Evolutionary conservation across 2,797 vertebrate genomes (phyloP).

Genomic region (Parauchenoglanis punctatus): DNA sequence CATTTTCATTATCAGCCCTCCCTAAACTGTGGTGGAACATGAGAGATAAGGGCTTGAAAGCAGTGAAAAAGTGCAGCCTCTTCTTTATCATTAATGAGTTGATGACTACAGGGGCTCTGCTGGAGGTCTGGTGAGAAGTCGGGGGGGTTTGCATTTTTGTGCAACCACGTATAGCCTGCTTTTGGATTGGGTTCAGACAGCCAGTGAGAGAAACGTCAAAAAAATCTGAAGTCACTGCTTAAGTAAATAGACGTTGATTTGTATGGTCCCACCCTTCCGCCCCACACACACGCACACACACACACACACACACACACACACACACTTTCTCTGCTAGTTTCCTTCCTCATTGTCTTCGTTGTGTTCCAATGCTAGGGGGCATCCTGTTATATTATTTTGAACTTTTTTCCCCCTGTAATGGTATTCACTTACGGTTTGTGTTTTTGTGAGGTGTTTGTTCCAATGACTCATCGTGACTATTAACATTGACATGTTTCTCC

Average conservation of each 20-base stretch:
- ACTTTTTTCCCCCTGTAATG: not conserved
- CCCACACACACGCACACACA: not conserved
- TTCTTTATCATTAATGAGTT: slow-evolving; percentile 69
- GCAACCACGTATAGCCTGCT: slow-evolving; percentile 69
- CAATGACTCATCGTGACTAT: not conserved
- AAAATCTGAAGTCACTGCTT: slow-evolving; percentile 55
- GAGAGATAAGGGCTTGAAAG: slow-evolving; percentile 5
- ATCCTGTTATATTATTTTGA: slow-evolving; percentile 22
- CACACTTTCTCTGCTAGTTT: slow-evolving; percentile 25
- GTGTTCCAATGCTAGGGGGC: not conserved
- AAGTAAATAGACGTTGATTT: slow-evolving; percentile 51
- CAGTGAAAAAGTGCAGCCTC: slow-evolving; percentile 33
- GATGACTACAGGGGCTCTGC: slow-evolving; percentile 65
- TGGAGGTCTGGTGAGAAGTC: slow-evolving; percentile 45
- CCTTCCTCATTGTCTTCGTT: not conserved
- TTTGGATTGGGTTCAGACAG: slow-evolving; percentile 49
- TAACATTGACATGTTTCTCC: not conserved
- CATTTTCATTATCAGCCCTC: slow-evolving; percentile 14
- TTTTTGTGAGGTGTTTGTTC: not conserved
- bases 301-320: not conserved
- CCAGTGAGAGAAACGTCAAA: slow-evolving; percentile 54
- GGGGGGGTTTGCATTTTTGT: slow-evolving; percentile 53
- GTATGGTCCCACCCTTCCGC: slow-evolving; percentile 56
- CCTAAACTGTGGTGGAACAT: not conserved
- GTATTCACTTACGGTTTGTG: not conserved